Conservation (phyloP, 2,888 invertebrate genomes). For the Elgonia sp. region DNA sequence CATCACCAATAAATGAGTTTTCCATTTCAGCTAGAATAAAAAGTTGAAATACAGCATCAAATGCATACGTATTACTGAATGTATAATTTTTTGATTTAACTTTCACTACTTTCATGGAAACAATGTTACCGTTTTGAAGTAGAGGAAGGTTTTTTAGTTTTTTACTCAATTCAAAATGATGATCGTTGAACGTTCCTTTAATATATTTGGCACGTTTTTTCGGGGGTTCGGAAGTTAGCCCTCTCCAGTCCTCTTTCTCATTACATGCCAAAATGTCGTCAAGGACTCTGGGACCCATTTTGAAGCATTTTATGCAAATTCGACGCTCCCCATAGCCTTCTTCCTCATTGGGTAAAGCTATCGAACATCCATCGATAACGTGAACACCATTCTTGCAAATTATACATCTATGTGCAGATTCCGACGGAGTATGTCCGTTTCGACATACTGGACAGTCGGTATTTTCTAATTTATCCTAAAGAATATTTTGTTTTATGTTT, state of each 20-base stretch:
- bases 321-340: not conserved
- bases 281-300: not conserved
- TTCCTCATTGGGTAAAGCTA: not conserved
- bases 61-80: not conserved
- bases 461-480: no score
- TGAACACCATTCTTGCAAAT: not conserved
- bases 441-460: no score
- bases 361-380: not conserved
- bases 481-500: no score
- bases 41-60: constrained; percentile 9
- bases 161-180: constrained; percentile 8
- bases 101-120: not conserved
- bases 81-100: not conserved
- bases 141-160: constrained; percentile 22
- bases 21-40: not conserved
- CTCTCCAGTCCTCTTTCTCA: no score
- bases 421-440: no score
- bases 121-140: constrained; percentile 14
- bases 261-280: not conserved
- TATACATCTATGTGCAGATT: not conserved
- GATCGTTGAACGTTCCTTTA: not conserved
- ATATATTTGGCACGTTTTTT: not conserved
- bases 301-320: not conserved
- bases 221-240: no score
- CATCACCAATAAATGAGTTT: not conserved